A percentile compares a stretch with the other conserved stretches of the same genome.
These are phyloP conservation scores for Porites divaricata DNA, from an alignment of 92 coral and sea anemone species.

Conservation along the genomic window DNA sequence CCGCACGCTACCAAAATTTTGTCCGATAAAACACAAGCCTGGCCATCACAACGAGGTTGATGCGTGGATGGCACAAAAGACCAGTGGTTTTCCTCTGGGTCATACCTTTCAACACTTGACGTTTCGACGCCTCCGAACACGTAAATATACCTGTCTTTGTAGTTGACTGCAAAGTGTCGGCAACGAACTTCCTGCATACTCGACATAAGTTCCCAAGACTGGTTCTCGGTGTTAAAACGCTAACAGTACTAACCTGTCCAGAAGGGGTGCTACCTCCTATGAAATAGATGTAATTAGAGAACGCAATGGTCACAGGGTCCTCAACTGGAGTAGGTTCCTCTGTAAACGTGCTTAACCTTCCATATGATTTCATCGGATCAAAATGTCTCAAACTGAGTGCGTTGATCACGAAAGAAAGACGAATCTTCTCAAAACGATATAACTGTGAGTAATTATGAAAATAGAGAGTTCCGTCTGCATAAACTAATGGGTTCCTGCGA, in stretches of 20 bases:
- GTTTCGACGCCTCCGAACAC: conserved; percentile 45
- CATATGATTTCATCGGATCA: background rate
- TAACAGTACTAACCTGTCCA: conserved; percentile 5
- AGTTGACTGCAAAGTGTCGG: conserved; percentile 41
- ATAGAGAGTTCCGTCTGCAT: background rate
- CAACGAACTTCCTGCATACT: conserved; percentile 41
- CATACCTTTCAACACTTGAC: conserved; percentile 46
- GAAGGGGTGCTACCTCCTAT: background rate
- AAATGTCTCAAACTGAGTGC: conserved; percentile 1
- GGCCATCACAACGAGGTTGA: conserved; percentile 34
- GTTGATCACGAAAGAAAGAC: background rate
- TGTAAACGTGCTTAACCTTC: background rate
- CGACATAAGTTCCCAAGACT: conserved; percentile 48
- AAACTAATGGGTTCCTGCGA: conserved; percentile 3
- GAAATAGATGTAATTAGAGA: background rate
- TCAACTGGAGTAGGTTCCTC: background rate
- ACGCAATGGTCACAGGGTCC: background rate
- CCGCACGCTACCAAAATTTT: conserved; percentile 48
- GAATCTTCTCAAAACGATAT: background rate
- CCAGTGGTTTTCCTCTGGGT: conserved; percentile 47
- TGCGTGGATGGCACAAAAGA: conserved; percentile 48
- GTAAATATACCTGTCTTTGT: conserved; percentile 42
- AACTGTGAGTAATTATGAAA: background rate
- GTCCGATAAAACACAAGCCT: conserved; percentile 41
- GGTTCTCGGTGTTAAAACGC: conserved; percentile 34